A percentile compares a stretch with the other conserved stretches of the same genome.
Conservation (phyloP, 2,797 vertebrate genomes). For the Cyprinodon diabolis region DNA sequence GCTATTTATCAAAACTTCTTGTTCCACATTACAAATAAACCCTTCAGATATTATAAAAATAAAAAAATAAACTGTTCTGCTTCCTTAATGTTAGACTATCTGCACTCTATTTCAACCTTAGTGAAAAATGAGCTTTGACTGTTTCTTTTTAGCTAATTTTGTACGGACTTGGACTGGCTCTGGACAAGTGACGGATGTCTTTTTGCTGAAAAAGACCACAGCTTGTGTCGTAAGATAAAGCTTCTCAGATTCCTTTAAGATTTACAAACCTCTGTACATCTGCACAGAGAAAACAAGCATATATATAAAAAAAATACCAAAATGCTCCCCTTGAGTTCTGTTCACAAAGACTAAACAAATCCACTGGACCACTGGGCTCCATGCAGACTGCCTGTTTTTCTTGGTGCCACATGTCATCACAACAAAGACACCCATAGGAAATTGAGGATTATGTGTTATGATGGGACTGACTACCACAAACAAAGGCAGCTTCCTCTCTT, state of each 20-base stretch:
- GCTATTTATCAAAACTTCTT: neutral
- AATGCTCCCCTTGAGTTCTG: slow-evolving; percentile 37
- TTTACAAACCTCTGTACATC: slow-evolving; percentile 6
- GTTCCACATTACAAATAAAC: neutral
- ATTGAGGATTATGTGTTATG: slow-evolving; percentile 61
- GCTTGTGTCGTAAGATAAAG: neutral
- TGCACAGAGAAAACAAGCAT: slow-evolving; percentile 36
- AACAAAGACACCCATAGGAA: slow-evolving; percentile 62
- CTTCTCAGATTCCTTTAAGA: slow-evolving; percentile 9
- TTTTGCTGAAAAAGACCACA: neutral
- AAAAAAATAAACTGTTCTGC: neutral
- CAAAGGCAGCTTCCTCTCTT: slow-evolving; percentile 48
- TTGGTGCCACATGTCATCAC: slow-evolving; percentile 66
- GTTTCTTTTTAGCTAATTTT: slow-evolving; percentile 9
- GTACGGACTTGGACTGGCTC: neutral
- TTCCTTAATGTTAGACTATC: neutral
- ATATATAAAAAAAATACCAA: slow-evolving; percentile 25
- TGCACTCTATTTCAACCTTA: neutral
- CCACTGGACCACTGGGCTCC: slow-evolving; percentile 22
- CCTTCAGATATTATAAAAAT: neutral
- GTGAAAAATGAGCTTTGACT: neutral
- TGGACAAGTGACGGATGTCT: neutral
- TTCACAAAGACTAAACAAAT: slow-evolving; percentile 68
- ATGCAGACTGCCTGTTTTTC: slow-evolving; percentile 50
- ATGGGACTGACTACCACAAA: slow-evolving; percentile 65